Evolutionary conservation across 2,888 invertebrate genomes (phyloP).

Genomic region (Acleris sparsana): DNA sequence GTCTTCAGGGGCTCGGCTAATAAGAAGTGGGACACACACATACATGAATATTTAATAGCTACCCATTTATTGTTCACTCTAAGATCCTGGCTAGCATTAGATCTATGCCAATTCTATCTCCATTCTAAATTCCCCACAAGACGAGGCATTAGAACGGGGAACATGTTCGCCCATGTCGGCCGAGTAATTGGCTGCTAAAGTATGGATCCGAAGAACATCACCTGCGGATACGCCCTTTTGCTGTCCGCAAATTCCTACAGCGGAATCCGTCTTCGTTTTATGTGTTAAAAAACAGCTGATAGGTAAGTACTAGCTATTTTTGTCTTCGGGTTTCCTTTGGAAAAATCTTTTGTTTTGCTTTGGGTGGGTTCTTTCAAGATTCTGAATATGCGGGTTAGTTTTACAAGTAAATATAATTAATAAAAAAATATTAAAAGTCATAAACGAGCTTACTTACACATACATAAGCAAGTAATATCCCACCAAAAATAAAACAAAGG

Average conservation of each 20-base stretch:
- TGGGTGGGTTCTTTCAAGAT: no score
- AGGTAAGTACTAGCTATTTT: neutral
- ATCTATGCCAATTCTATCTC: neutral
- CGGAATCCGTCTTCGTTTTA: constrained; percentile 33
- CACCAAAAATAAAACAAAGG: no score
- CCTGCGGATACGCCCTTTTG: constrained; percentile 32
- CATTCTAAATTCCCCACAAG: constrained; percentile 5
- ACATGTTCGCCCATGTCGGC: constrained; percentile 24
- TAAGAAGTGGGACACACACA: no score
- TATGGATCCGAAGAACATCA: constrained; percentile 34
- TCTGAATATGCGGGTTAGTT: no score
- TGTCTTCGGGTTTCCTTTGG: neutral
- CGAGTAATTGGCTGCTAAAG: constrained; percentile 32
- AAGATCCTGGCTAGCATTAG: neutral
- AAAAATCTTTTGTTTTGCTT: no score
- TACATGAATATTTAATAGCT: no score
- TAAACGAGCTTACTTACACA: no score
- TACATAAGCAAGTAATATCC: no score
- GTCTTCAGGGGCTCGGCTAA: no score
- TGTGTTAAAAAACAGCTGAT: neutral
- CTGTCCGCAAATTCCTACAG: constrained; percentile 12
- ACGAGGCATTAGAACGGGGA: constrained; percentile 21
- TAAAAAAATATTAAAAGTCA: no score
- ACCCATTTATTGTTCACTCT: no score
- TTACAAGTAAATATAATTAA: no score